phyloP scores from a whole-genome alignment of 2,888 invertebrate species.

The Selenia dentaria region DNA sequence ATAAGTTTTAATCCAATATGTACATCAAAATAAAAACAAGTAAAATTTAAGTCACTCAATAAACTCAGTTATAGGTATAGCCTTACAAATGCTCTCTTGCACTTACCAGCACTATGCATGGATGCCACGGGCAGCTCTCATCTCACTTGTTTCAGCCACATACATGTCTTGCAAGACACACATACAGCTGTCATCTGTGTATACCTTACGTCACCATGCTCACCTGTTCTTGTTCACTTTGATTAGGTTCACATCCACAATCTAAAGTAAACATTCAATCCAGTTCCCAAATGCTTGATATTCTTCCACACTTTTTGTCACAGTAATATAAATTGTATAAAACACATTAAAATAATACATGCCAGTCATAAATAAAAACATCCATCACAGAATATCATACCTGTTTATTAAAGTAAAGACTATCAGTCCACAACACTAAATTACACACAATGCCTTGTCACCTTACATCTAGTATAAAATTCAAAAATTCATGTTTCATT shows the following conservation, averaged over 20 bases:
- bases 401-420: conserved; percentile 64
- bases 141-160: conserved; percentile 39
- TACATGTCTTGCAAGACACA: conserved; percentile 48
- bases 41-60: too few relatives aligned
- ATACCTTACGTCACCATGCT: conserved; percentile 39
- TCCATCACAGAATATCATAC: conserved; percentile 78
- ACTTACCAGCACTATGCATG: conserved; percentile 44
- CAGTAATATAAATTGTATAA: conserved; percentile 12
- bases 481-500: conserved; percentile 44
- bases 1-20: too few relatives aligned
- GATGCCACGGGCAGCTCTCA: conserved; percentile 37
- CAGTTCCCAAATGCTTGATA: conserved; percentile 31
- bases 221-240: conserved; percentile 39
- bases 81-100: conserved; percentile 46
- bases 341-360: conserved; percentile 21
- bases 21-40: too few relatives aligned
- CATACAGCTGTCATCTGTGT: conserved; percentile 50
- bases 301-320: conserved; percentile 27
- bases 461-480: conserved; percentile 63
- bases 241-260: conserved; percentile 44
- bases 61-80: conserved; percentile 20
- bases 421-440: conserved; percentile 70
- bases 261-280: conserved; percentile 49
- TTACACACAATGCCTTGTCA: conserved; percentile 65
- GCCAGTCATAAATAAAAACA: conserved; percentile 70